Conservation (phyloP, 2,797 vertebrate species). For the Smutsia temminckii region DNA sequence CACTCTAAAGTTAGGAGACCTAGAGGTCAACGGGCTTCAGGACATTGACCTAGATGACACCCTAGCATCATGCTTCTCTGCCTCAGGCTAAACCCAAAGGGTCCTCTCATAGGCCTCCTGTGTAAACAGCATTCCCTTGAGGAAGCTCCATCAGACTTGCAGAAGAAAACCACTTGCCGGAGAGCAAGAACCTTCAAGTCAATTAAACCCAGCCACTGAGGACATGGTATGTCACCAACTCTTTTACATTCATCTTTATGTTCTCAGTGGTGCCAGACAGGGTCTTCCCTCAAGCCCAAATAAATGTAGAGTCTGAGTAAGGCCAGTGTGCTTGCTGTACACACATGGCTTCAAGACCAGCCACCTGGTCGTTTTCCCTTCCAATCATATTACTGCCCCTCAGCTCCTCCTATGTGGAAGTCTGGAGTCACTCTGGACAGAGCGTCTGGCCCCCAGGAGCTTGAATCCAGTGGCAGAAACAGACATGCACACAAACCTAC, state of each 20-base stretch:
- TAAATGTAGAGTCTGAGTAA: background rate
- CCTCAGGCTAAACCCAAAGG: background rate
- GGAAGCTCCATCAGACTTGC: background rate
- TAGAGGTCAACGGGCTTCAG: background rate
- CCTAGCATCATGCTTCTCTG: background rate
- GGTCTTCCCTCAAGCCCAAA: background rate
- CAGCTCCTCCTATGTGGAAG: background rate
- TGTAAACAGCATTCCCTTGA: background rate
- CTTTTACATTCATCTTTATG: background rate
- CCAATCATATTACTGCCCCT: background rate
- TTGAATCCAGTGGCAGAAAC: background rate
- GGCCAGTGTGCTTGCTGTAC: background rate
- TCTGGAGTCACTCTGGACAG: background rate
- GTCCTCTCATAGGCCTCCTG: background rate
- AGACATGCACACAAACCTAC: background rate
- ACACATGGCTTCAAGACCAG: background rate
- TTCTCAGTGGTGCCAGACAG: background rate
- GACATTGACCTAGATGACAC: background rate
- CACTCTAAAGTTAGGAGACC: background rate
- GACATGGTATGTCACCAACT: background rate
- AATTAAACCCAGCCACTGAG: background rate
- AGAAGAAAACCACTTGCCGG: conserved; percentile 30
- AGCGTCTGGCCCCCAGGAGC: background rate
- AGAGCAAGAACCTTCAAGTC: conserved; percentile 23
- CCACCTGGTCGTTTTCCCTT: background rate